Percentiles rank a stretch among this genome's conserved stretches.
Evolutionary conservation across 2,113 vertebrate genomes (phyloP).

Genomic region (Boulengeromyrus knoepffleri): DNA sequence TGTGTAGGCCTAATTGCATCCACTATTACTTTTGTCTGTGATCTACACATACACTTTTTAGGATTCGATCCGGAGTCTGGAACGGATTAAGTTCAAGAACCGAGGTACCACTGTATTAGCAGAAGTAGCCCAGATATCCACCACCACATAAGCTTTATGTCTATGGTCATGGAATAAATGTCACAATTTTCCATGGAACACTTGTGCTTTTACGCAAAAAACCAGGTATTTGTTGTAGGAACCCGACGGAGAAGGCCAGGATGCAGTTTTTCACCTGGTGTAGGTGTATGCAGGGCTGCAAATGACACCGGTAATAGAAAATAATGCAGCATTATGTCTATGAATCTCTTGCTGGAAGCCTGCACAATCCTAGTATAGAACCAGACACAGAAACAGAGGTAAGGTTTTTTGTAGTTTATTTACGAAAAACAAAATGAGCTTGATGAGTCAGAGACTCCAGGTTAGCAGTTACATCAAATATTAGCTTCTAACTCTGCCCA

Average conservation of each 20-base stretch:
- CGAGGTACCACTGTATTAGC: neutral
- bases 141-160: neutral
- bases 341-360: neutral
- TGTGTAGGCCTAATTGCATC: neutral
- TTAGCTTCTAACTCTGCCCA: constrained; percentile 60
- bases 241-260: neutral
- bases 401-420: constrained; percentile 73
- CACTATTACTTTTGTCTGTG: neutral
- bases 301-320: neutral
- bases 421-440: constrained; percentile 85
- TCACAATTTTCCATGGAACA: neutral
- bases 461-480: constrained; percentile 84
- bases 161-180: neutral
- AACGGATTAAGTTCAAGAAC: no score
- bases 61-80: no score
- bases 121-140: neutral
- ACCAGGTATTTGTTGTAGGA: neutral
- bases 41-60: neutral
- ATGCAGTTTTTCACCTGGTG: neutral
- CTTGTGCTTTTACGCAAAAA: neutral
- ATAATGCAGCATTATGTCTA: neutral
- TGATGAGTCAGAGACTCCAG: constrained; percentile 72
- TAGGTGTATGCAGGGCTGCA: neutral
- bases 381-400: constrained; percentile 12
- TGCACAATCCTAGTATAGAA: neutral